These are phyloP conservation scores for Diplodus sargus DNA, from an alignment of 2,797 vertebrate species.

Conservation along the genomic window DNA sequence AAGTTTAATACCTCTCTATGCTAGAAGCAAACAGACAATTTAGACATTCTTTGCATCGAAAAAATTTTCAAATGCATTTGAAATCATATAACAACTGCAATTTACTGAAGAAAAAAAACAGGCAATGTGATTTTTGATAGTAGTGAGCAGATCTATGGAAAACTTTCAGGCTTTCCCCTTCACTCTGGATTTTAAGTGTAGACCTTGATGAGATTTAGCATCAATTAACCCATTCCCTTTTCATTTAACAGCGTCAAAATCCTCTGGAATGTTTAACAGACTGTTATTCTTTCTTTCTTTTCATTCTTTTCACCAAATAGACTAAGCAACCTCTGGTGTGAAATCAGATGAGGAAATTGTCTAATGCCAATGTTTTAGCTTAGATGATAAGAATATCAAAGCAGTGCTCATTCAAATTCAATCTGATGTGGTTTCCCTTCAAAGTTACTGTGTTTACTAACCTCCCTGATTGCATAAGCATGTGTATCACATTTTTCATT, in stretches of 20 bases:
- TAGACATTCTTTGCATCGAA: neutral
- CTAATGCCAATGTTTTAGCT: slow-evolving; percentile 43
- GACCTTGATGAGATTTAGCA: neutral
- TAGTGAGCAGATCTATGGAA: neutral
- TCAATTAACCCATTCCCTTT: slow-evolving; percentile 1
- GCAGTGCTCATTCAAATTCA: slow-evolving; percentile 57
- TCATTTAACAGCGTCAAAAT: neutral
- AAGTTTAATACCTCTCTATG: neutral
- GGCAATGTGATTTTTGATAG: neutral
- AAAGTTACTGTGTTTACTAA: slow-evolving; percentile 54
- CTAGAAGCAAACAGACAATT: slow-evolving; percentile 15
- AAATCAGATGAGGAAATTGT: slow-evolving; percentile 51
- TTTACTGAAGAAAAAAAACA: slow-evolving; percentile 15
- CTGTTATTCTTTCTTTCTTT: neutral
- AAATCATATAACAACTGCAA: neutral
- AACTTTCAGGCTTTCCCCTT: neutral
- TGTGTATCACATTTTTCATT: slow-evolving; percentile 25
- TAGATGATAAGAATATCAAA: slow-evolving; percentile 69
- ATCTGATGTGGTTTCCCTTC: slow-evolving; percentile 55
- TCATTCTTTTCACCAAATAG: neutral
- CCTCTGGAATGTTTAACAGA: neutral
- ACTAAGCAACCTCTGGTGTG: slow-evolving; percentile 36
- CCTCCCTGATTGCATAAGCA: slow-evolving; percentile 22
- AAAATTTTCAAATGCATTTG: slow-evolving; percentile 14
- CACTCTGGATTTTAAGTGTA: neutral